Base-by-base conservation (phyloP, 2,113 vertebrate genomes). In the Sciurus niger region DNA sequence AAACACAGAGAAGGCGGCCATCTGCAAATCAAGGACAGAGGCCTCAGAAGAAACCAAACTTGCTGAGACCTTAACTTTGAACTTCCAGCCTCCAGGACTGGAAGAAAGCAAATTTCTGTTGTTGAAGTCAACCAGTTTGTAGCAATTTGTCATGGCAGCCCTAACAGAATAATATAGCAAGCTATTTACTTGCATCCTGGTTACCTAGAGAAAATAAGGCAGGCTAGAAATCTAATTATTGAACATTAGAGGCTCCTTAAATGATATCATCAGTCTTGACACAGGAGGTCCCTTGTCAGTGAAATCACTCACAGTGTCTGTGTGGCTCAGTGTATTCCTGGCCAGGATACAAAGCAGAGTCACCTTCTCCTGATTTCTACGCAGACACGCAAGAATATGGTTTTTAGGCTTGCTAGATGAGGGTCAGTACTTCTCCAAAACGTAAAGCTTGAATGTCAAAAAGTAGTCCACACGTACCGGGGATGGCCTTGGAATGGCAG, bases 1-100 rank as follows among this genome's bases (percentile, higher is more conserved):
- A 55, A 40, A 18, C 1, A 8, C 14, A 0, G 4, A 30, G 46
- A 84, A 80, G 76, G 28, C 0, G 1, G 8, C 78, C 3, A 0
- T 18, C 40, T 8, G 30, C 60, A 34, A 77, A 48, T 18, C 25
- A 2, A 51, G 20, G 30, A 74, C 0, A 24, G 13, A 53, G 25
- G 0, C 40, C 72, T 79, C 8, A 0, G 76, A 40, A 76, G 32
- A 87, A 76, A 34, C 10, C 28, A 76, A 46, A 32, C 55, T 43
- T n/a, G 4, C 24, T 28, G 22, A 60, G 7, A 28, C 40, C 37
- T 91, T 55, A 4, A 30, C 16, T 92, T 78, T 74, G n/a, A 43
- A 40, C 58, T n/a, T 34, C 6, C 18, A 70, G 76, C 25, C 72
- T 73, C 76, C 40, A 28, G 37, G 18, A 65, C 10, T n/a, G 12